Base-by-base conservation (phyloP, 2,113 vertebrate genomes). In the Otis tarda region DNA sequence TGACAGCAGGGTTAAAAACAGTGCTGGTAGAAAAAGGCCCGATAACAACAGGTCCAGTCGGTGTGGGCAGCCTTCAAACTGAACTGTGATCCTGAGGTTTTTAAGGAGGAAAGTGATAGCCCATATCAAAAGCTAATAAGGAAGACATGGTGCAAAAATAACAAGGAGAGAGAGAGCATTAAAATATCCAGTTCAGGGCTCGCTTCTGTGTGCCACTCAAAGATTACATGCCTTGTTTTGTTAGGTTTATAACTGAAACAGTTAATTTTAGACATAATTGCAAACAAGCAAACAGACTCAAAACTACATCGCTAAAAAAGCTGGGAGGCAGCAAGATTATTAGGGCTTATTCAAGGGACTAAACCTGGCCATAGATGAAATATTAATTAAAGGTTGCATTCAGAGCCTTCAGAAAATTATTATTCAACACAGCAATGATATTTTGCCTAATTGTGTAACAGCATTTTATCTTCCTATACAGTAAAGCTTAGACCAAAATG, bases 321-420 rank as follows among this genome's bases (percentile, higher is more conserved):
- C 45, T 50, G 11, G 4, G 49, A 90, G 78, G 39, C 31, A 55
- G 55, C 30, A 90, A 73, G 88, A 91, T 96, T 96, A 94, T 91
- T 89, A 94, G 84, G 67, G 30, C 60, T 97, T 96, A 80, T 94
- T 96, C 89, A 95, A 94, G 67, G 41, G 80, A 87, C 37, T 47
- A 87, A 57, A 90, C 84, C 79, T 65, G 70, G 80, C n/a, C 90
- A 86, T 24, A 68, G 80, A 95, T 88, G 39, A 98, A 95, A 97
- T 97, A 95, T 90, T 98, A 97, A 97, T 95, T 94, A 96, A 91
- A 97, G 60, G 93, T 76, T 97, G 86, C 18, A 60, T 90, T 95
- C 69, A 16, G 84, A 95, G 80, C 53, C 79, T 95, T 95, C 89
- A 33, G 92, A 97, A 97, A 97, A 96, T 87, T 21, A 93, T 96